These are phyloP conservation scores for Paelopatides confundens DNA, from an alignment of 53 echinoderm and acorn worm species.

Conservation along the genomic window DNA sequence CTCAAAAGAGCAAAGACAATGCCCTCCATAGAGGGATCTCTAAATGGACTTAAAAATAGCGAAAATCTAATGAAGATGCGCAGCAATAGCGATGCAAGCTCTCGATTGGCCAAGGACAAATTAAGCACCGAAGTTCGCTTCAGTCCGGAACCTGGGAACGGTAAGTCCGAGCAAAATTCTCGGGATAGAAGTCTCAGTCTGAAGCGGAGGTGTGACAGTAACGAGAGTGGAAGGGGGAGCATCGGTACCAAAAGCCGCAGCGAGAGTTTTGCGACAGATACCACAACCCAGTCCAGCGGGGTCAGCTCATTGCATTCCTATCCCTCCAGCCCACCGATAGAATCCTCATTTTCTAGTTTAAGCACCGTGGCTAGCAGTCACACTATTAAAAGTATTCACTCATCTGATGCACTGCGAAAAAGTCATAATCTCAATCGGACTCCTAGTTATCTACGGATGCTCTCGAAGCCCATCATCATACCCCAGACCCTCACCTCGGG, in stretches of 20 bases:
- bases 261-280: conserved; percentile 97
- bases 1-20: conserved; percentile 83
- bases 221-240: conserved; percentile 95
- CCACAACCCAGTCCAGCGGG: conserved; percentile 90
- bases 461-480: conserved; percentile 82
- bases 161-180: conserved; percentile 54
- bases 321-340: conserved; percentile 87
- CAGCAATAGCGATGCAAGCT: conserved; percentile 96
- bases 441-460: conserved; percentile 86
- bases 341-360: conserved; percentile 85
- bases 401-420: conserved; percentile 86
- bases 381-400: conserved; percentile 90
- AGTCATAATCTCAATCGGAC: conserved; percentile 90
- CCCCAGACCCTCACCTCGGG: conserved; percentile 80
- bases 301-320: conserved; percentile 95
- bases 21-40: conserved; percentile 79
- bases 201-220: conserved; percentile 91
- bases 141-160: conserved; percentile 74
- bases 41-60: conserved; percentile 61
- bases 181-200: conserved; percentile 84
- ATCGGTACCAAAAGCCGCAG: conserved; percentile 95
- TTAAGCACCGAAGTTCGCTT: conserved; percentile 67
- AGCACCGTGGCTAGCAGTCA: conserved; percentile 90
- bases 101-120: conserved; percentile 65
- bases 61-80: conserved; percentile 76